Percentiles rank a stretch among this genome's conserved stretches.
Evolutionary conservation across 2,888 invertebrate genomes (phyloP).

Genomic region (Dorcus parallelipipedus): DNA sequence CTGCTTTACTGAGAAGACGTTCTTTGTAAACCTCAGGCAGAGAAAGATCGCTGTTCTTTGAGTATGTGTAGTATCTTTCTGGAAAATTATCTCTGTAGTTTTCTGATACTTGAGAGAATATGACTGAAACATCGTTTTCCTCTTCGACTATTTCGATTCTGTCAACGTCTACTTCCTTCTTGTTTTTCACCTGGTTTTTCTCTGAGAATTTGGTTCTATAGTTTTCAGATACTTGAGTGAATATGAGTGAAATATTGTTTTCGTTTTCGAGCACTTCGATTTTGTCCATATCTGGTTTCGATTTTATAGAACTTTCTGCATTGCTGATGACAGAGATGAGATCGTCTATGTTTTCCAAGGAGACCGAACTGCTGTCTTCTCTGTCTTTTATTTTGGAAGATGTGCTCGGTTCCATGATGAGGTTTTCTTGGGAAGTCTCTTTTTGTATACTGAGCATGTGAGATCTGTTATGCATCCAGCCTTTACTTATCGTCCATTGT

Average conservation of each 20-base stretch:
- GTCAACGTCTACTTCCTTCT: too few species aligned
- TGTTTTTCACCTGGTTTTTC: too few species aligned
- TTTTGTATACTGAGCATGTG: conserved; percentile 39
- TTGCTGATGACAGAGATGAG: conserved; percentile 36
- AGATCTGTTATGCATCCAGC: conserved; percentile 47
- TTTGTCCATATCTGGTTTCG: conserved; percentile 23
- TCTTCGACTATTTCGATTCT: conserved; percentile 1
- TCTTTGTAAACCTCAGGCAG: conserved; percentile 39
- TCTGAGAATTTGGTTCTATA: conserved; percentile 4
- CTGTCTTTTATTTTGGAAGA: neutral
- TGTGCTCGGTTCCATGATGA: neutral
- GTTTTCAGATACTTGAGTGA: conserved; percentile 16
- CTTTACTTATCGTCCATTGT: conserved; percentile 50
- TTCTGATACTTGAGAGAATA: conserved; percentile 37
- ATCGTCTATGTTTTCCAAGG: conserved; percentile 42
- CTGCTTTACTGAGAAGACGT: conserved; percentile 24
- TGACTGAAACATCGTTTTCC: conserved; percentile 27
- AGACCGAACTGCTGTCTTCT: conserved; percentile 36
- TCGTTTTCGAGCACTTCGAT: conserved; percentile 17
- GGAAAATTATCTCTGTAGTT: conserved; percentile 44
- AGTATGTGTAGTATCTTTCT: conserved; percentile 21
- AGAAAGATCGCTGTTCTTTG: conserved; percentile 5
- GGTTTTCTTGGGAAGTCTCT: conserved; percentile 6
- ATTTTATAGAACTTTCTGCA: conserved; percentile 12
- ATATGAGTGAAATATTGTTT: neutral